phyloP scores from a whole-genome alignment of 2,888 invertebrate genomes.

The Lochmaea crataegi region DNA sequence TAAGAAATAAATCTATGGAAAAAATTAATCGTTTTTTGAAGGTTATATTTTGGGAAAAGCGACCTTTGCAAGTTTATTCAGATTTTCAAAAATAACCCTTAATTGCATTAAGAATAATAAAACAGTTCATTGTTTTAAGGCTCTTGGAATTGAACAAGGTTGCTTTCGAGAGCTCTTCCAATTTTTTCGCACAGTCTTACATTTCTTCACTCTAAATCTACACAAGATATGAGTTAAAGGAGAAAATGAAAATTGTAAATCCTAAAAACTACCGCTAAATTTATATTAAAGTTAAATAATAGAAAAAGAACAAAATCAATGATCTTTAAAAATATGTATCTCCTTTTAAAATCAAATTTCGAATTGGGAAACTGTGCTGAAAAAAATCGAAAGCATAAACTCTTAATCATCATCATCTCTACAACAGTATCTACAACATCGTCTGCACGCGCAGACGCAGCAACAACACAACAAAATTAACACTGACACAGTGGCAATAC shows the following conservation, averaged over 20 bases:
- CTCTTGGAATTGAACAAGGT: conserved; percentile 49
- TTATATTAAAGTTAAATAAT: neutral
- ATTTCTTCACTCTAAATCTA: neutral
- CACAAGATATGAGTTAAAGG: neutral
- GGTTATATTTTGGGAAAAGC: too few relatives aligned
- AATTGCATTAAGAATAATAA: conserved; percentile 41
- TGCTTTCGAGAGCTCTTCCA: conserved; percentile 34
- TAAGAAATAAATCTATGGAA: too few relatives aligned
- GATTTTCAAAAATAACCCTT: conserved; percentile 24
- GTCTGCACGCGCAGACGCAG: conserved; percentile 61
- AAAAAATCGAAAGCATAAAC: neutral
- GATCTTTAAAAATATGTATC: neutral
- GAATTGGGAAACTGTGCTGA: conserved; percentile 17
- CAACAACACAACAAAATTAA: conserved; percentile 60
- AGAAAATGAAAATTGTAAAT: neutral
- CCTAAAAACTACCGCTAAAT: too few relatives aligned
- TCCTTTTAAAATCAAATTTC: neutral
- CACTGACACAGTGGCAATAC: conserved; percentile 56
- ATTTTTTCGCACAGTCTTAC: conserved; percentile 21
- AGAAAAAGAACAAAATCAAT: neutral
- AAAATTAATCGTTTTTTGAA: too few relatives aligned
- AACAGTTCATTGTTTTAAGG: conserved; percentile 48
- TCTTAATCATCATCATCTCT: conserved; percentile 50
- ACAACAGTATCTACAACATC: conserved; percentile 62
- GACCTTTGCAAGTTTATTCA: neutral